Conservation (phyloP, 2,113 vertebrate species). For the Pedionomus torquatus region DNA sequence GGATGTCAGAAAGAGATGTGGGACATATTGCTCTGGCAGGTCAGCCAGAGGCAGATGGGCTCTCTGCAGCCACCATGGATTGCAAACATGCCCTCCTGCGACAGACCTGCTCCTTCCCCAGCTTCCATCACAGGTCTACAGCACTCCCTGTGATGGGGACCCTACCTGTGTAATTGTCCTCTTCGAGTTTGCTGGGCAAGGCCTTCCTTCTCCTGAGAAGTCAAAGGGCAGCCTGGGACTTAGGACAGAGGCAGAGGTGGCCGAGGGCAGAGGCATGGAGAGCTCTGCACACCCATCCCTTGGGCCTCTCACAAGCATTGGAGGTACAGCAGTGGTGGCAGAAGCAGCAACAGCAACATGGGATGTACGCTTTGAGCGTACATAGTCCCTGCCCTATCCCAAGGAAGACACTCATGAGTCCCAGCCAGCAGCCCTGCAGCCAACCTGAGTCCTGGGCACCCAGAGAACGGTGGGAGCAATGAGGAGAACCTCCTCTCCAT, state of each 20-base stretch:
- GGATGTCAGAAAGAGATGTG: background rate
- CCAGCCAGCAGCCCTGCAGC: background rate
- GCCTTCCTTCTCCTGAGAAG: background rate
- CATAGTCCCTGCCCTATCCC: background rate
- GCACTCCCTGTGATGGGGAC: too few species aligned
- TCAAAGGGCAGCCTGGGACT: background rate
- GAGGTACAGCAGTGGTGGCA: background rate
- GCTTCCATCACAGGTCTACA: background rate
- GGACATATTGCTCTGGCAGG: fast-evolving
- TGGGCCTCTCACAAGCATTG: background rate
- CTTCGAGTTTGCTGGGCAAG: background rate
- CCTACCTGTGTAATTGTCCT: too few species aligned
- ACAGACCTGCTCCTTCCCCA: background rate
- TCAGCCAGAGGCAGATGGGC: background rate
- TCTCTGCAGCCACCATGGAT: background rate
- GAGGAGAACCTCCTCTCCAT: background rate
- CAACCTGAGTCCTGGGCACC: background rate
- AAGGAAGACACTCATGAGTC: background rate
- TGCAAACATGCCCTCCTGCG: background rate
- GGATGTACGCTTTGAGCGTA: background rate
- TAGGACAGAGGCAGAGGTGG: background rate
- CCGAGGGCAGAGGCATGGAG: background rate
- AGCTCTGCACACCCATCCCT: background rate
- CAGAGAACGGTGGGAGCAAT: background rate
- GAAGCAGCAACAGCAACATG: background rate